These are phyloP conservation scores for Heterotis niloticus DNA, from an alignment of 2,113 vertebrate species.

Conservation along the genomic window DNA sequence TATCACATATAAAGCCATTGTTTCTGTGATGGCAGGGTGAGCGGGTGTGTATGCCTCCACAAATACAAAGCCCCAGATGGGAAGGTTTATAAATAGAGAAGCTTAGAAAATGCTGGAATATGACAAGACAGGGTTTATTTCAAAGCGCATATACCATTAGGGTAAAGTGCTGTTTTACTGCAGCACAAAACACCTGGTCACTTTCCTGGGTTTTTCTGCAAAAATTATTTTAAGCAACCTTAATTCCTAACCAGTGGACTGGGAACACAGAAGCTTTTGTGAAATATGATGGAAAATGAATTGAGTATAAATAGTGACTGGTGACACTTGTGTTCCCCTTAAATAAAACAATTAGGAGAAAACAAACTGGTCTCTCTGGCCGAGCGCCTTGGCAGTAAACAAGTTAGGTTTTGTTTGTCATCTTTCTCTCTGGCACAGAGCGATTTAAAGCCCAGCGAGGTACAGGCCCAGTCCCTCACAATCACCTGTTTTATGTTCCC, in stretches of 20 bases:
- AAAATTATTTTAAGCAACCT: no score
- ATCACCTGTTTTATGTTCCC: neutral
- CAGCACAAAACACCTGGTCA: no score
- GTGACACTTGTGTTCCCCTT: neutral
- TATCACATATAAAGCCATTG: neutral
- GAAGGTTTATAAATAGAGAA: neutral
- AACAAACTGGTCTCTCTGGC: neutral
- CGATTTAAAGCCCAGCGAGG: neutral
- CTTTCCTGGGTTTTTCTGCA: no score
- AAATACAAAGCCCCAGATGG: neutral
- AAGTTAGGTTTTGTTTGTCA: neutral
- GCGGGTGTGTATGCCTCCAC: neutral
- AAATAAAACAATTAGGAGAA: neutral
- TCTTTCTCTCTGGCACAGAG: neutral
- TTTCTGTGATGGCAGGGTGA: neutral
- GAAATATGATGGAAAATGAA: neutral
- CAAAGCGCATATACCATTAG: neutral
- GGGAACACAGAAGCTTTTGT: neutral
- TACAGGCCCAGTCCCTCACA: neutral
- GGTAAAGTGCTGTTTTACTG: no score
- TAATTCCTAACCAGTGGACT: neutral
- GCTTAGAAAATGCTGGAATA: no score
- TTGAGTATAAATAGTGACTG: neutral
- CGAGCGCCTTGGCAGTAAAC: neutral
- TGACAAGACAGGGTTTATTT: neutral